Conservation (phyloP, 2,888 invertebrate genomes). For the Pyralis farinalis region DNA sequence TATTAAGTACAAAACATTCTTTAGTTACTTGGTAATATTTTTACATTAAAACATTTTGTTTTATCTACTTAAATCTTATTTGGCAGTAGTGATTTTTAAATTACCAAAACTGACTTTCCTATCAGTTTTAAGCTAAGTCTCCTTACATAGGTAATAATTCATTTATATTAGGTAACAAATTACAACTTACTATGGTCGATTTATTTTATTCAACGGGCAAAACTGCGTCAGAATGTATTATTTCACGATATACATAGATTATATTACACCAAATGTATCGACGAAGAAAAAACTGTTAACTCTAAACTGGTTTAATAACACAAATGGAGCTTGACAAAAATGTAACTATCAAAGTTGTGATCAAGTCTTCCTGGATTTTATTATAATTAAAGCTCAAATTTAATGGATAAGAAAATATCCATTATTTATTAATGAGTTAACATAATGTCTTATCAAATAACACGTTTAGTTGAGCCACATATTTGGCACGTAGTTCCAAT, state of each 20-base stretch:
- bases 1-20: conserved; percentile 64
- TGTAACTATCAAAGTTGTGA: conserved; percentile 35
- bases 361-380: conserved; percentile 65
- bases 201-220: conserved; percentile 40
- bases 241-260: conserved; percentile 46
- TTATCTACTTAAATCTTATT: conserved; percentile 69
- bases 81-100: conserved; percentile 71
- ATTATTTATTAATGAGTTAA: conserved; percentile 49
- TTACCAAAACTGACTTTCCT: conserved; percentile 55
- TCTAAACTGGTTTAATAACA: conserved; percentile 32
- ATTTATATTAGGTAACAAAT: conserved; percentile 54
- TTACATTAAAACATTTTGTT: conserved; percentile 61
- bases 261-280: conserved; percentile 41
- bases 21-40: conserved; percentile 52
- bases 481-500: conserved; percentile 56
- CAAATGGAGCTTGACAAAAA: conserved; percentile 28
- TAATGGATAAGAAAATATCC: conserved; percentile 57
- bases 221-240: conserved; percentile 42
- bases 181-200: conserved; percentile 57
- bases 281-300: conserved; percentile 42
- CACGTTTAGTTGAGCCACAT: conserved; percentile 46
- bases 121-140: conserved; percentile 55
- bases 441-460: conserved; percentile 49
- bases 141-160: conserved; percentile 56
- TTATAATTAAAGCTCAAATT: conserved; percentile 79